phyloP scores from a whole-genome alignment of 2,888 invertebrate species.

The Dryococelus australis region DNA sequence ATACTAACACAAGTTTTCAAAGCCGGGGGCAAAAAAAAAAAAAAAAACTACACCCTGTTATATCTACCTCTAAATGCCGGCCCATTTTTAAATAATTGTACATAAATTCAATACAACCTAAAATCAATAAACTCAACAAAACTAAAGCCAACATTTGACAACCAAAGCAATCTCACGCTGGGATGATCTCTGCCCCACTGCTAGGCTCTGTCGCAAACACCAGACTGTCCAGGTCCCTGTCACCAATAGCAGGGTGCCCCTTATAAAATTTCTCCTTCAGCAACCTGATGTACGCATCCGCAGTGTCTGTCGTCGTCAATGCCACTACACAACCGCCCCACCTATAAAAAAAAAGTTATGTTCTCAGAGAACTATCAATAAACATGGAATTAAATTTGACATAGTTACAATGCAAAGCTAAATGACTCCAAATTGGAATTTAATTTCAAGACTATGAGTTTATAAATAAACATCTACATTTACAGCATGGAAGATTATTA shows the following conservation, averaged over 20 bases:
- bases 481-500: too few species aligned
- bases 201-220: slow-evolving; percentile 80
- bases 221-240: slow-evolving; percentile 62
- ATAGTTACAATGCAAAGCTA: too few species aligned
- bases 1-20: too few species aligned
- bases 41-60: too few species aligned
- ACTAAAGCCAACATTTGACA: neutral
- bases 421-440: too few species aligned
- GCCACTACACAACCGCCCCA: slow-evolving; percentile 99
- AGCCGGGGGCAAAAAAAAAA: too few species aligned
- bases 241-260: slow-evolving; percentile 62
- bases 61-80: too few species aligned
- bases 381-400: neutral
- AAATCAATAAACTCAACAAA: too few species aligned
- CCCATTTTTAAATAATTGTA: too few species aligned
- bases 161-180: neutral
- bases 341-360: slow-evolving; percentile 57
- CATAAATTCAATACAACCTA: too few species aligned
- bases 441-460: too few species aligned
- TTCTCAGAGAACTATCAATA: slow-evolving; percentile 27
- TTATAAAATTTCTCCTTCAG: slow-evolving; percentile 76
- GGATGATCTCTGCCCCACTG: slow-evolving; percentile 66
- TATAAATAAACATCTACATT: too few species aligned
- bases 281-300: slow-evolving; percentile 70
- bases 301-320: slow-evolving; percentile 71